Evolutionary conservation across 2,113 vertebrate species (phyloP).

Genomic region (Abramis brama): DNA sequence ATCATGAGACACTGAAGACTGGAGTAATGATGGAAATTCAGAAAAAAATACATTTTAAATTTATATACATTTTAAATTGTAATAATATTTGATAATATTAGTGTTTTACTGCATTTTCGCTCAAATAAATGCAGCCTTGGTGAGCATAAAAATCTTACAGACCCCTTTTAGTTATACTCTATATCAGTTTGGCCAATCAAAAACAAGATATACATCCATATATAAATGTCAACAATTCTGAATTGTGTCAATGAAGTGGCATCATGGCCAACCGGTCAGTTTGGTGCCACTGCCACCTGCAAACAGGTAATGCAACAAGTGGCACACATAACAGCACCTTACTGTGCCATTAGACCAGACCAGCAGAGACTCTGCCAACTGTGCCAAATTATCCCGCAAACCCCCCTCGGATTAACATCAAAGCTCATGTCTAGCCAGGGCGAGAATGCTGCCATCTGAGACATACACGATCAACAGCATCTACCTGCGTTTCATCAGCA

Average conservation of each 20-base stretch:
- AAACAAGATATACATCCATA: neutral
- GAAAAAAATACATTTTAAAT: too few relatives aligned
- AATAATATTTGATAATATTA: too few relatives aligned
- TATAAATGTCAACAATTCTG: neutral
- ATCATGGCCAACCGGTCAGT: neutral
- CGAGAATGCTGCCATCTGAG: constrained; percentile 17
- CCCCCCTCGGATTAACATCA: constrained; percentile 8
- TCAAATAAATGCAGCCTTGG: too few relatives aligned
- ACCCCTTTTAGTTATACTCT: too few relatives aligned
- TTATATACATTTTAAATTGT: too few relatives aligned
- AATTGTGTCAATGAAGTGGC: neutral
- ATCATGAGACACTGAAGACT: neutral
- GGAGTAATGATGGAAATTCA: too few relatives aligned
- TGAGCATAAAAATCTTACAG: too few relatives aligned
- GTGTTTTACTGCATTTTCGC: too few relatives aligned
- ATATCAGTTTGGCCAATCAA: neutral
- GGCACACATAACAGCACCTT: neutral
- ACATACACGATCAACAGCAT: neutral
- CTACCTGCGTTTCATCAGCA: neutral
- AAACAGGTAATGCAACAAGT: constrained; percentile 34
- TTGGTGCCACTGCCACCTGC: neutral
- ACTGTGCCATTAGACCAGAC: neutral
- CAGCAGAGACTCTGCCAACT: constrained; percentile 20
- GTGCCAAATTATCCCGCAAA: constrained; percentile 25
- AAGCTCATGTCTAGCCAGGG: constrained; percentile 34